Conservation (phyloP, 2,113 vertebrate genomes). For the Elephantulus edwardii region DNA sequence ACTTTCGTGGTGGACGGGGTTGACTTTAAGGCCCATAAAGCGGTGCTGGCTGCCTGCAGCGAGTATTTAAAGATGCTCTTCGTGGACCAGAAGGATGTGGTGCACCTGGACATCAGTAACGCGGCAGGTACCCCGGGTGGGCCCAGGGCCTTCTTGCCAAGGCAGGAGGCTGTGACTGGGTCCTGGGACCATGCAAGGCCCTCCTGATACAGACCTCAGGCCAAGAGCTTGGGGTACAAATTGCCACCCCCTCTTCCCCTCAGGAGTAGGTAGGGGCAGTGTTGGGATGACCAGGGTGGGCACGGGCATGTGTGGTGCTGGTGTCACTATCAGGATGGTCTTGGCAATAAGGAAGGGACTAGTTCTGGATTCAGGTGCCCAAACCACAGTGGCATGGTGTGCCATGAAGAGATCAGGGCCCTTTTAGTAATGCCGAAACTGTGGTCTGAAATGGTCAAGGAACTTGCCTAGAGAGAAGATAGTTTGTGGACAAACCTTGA, state of each 20-base stretch:
- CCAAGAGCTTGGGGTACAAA: background rate
- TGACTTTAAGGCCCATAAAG: slow-evolving; percentile 98
- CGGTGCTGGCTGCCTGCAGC: slow-evolving; percentile 96
- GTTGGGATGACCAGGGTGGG: too few species aligned
- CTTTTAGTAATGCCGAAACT: too few species aligned
- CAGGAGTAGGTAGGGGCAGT: too few species aligned
- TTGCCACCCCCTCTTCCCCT: background rate
- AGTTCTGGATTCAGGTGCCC: background rate
- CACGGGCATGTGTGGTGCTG: background rate
- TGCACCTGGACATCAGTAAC: slow-evolving; percentile 98
- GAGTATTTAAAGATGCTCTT: slow-evolving; percentile 97
- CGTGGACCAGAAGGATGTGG: slow-evolving; percentile 97
- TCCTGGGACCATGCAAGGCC: background rate
- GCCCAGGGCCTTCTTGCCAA: background rate
- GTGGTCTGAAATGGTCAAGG: too few species aligned
- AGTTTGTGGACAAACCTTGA: background rate
- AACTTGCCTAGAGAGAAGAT: background rate
- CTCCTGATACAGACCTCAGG: background rate
- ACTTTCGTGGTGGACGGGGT: slow-evolving; percentile 98
- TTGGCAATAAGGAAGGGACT: background rate
- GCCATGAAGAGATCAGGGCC: background rate
- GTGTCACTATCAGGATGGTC: background rate
- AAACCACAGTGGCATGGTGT: background rate
- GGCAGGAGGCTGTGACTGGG: background rate
- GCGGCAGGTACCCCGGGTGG: slow-evolving; percentile 88